Conservation (phyloP, 2,797 vertebrate species). For the Poecilia wingei region DNA sequence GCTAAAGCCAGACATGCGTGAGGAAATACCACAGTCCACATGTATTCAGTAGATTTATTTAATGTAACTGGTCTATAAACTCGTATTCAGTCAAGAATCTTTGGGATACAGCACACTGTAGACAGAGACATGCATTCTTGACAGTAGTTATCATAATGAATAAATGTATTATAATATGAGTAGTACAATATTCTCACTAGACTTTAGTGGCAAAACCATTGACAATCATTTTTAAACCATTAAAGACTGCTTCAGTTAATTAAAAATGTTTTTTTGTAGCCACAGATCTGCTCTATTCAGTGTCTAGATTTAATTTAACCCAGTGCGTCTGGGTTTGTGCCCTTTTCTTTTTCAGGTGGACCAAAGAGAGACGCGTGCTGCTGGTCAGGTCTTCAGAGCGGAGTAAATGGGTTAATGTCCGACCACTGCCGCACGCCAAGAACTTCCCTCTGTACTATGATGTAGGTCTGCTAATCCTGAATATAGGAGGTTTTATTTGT, state of each 20-base stretch:
- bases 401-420: constrained; percentile 92
- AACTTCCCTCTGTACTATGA: constrained; percentile 91
- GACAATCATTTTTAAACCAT: background rate
- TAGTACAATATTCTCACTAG: background rate
- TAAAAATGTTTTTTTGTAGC: background rate
- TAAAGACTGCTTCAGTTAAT: background rate
- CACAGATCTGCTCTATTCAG: background rate
- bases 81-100: background rate
- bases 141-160: background rate
- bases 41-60: background rate
- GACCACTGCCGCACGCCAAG: constrained; percentile 89
- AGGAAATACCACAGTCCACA: constrained; percentile 42
- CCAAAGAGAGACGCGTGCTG: constrained; percentile 88
- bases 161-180: background rate
- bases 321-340: background rate
- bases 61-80: background rate
- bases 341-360: constrained; percentile 83
- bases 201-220: background rate
- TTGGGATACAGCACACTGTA: background rate
- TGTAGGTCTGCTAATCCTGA: constrained; percentile 74
- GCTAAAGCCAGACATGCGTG: constrained; percentile 92
- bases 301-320: background rate
- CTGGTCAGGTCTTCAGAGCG: constrained; percentile 90
- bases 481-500: background rate
- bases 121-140: background rate